Evolutionary conservation across 2,797 vertebrate species (phyloP), one percentile per base, ranked within the genome.

Genomic region (Sebastiscus tertius): DNA sequence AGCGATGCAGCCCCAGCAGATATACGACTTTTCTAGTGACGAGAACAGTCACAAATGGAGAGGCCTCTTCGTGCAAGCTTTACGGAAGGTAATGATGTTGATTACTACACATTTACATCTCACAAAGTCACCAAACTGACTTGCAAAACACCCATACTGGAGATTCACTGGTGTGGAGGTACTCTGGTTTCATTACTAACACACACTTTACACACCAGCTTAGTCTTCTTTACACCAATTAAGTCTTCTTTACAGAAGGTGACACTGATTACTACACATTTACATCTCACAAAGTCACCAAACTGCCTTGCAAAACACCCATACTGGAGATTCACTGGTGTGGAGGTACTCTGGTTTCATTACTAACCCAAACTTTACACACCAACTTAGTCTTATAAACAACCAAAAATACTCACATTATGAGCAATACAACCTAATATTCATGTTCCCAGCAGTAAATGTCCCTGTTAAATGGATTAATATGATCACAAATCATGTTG

Each of bases 41-140:
- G 98, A 99, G 93, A 98, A 97, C 96, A 97, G 96, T 82, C 95
- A 96, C 94, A 98, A 97, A 97, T 99, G 98, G 98, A 96, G 98
- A 96, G 98, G 98, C 94, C 96, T 99, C 84, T 96, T 99, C 94
- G 97, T 99, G 84, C 96, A 97, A 94, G 98, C 97, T 85, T 92
- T 98, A 88, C 96, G 97, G 86, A 99, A 98, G 97, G 97, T 98
- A 96, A 92, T 13, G 4, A 4, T 10, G 6, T 0, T 0, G 6
- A 36, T 49, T 31, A 39, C n/a, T 39, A 27, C 72, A 42, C 61
- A n/a, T 6, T 14, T 66, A 8, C 20, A 46, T 27, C 13, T 7
- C 58, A 9, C 52, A 68, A 16, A 49, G 49, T 56, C 36, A 33
- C 42, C 1, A 11, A 58, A 10, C 65, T 42, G 33, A 18, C 26